Evolutionary conservation across 2,888 invertebrate genomes (phyloP), one percentile per base, ranked within the genome.

Genomic region (Nomada ferruginata): DNA sequence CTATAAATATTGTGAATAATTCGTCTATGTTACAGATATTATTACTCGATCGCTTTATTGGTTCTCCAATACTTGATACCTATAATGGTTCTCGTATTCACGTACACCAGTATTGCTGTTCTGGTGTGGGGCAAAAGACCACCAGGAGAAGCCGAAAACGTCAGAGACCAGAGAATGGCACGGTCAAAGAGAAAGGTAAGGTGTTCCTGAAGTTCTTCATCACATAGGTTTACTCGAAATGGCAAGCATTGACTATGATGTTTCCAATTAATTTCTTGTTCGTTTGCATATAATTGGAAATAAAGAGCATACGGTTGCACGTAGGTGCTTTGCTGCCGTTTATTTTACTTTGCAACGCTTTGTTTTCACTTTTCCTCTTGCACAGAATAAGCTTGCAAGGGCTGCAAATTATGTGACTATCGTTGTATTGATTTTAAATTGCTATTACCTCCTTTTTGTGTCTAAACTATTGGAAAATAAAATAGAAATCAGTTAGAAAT

Each of bases 121-220:
- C 96, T 97, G 18, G 97, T 98, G 61, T 98, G 98, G 97, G 97
- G 97, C 29, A 97, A 97, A 85, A 95, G 96, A 53, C 96, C 97
- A 10, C 98, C 98, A 0, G 98, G 98, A 0, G 98, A 98, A 93
- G 98, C 98, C 0, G 97, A 98, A 92, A 96, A 97, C 81, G 96
- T 95, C 9, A 94, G 98, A 61, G 98, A 98, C 94, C 96, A 96
- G 86, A 95, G 97, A 64, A 96, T 98, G 94, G 97, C 97, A 13
- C 96, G 96, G 85, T 97, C 98, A 2, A 98, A 98, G 93, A 95
- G 97, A 94, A 98, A 98, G 96, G 98, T 98, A 94, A 94, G 93
- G 2, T 52, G 42, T 42, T 66, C 29, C 5, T 18, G 36, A 23
- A n/a, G 5, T 23, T n/a, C 15, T 13, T 20, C 2, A 18, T 10